These are phyloP conservation scores for Nasonovia ribisnigri DNA, from an alignment of 2,888 invertebrate species.

Conservation along the genomic window DNA sequence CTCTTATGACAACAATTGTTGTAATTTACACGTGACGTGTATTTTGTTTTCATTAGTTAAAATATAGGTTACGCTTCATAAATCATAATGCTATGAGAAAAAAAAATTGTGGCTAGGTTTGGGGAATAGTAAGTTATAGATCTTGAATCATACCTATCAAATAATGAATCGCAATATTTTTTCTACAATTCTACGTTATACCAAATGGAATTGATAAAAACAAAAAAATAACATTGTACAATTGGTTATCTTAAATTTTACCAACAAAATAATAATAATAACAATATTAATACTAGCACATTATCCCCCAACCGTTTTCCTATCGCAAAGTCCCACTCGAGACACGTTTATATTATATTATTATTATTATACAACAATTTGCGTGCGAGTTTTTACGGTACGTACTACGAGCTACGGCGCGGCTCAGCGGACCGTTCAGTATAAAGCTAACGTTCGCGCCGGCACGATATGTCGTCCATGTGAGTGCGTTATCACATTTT, in stretches of 20 bases:
- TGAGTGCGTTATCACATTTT: constrained; percentile 47
- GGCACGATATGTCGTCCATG: constrained; percentile 27
- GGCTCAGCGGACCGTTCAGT: constrained; percentile 44
- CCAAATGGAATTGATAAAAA: not conserved
- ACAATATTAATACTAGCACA: constrained; percentile 30
- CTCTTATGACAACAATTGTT: not conserved
- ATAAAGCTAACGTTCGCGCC: constrained; percentile 48
- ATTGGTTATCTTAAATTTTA: constrained; percentile 13
- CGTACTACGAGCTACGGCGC: not conserved
- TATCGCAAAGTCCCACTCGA: constrained; percentile 55
- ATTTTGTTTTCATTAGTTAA: not conserved
- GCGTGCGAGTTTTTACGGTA: constrained; percentile 48
- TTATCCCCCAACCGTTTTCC: not conserved
- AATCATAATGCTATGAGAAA: not conserved
- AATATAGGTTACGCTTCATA: not conserved
- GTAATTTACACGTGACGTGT: not conserved
- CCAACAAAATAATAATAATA: not conserved
- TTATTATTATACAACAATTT: constrained; percentile 48
- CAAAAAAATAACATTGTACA: not conserved
- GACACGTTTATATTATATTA: constrained; percentile 36
- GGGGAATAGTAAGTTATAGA: not conserved
- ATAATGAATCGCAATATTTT: not conserved
- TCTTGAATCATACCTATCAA: not conserved
- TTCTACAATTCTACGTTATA: not conserved
- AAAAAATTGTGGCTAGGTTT: not conserved